Conservation (phyloP, 1,140 invertebrate genomes). For the Anthonomus grandis region DNA sequence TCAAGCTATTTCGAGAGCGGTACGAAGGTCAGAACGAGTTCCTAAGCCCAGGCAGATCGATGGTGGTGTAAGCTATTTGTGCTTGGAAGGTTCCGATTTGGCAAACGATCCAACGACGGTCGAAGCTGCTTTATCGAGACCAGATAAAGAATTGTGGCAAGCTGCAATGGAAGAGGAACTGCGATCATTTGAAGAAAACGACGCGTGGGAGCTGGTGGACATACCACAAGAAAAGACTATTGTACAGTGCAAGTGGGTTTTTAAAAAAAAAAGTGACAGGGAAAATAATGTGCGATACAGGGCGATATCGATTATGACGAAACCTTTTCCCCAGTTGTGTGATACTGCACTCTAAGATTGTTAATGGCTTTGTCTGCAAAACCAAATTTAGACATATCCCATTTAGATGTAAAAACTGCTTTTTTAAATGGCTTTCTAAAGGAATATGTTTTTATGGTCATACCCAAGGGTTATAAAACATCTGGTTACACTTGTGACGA, state of each 20-base stretch:
- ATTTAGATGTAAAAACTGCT: constrained; percentile 47
- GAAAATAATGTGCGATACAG: constrained; percentile 30
- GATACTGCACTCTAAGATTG: constrained; percentile 31
- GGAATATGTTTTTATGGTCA: too few relatives aligned
- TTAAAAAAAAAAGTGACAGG: constrained; percentile 37
- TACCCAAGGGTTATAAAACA: too few relatives aligned
- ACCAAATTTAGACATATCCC: constrained; percentile 31
- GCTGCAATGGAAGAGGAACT: constrained; percentile 40
- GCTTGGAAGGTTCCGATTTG: not conserved
- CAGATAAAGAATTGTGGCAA: constrained; percentile 36
- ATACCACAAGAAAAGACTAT: constrained; percentile 38
- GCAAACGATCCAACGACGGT: constrained; percentile 21
- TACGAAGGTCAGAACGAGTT: constrained; percentile 18
- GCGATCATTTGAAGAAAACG: constrained; percentile 38
- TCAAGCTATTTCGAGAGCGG: too few relatives aligned
- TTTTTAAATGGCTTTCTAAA: constrained; percentile 44
- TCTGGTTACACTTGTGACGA: too few relatives aligned
- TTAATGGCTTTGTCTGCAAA: constrained; percentile 35
- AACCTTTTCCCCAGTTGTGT: constrained; percentile 32
- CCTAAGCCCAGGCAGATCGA: constrained; percentile 25
- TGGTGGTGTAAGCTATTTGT: constrained; percentile 24
- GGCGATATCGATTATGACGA: constrained; percentile 31
- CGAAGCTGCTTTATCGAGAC: constrained; percentile 32
- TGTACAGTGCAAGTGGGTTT: constrained; percentile 47
- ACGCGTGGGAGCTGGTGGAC: constrained; percentile 42